phyloP scores from a whole-genome alignment of 2,113 vertebrate species.

The Calidris pygmaea region DNA sequence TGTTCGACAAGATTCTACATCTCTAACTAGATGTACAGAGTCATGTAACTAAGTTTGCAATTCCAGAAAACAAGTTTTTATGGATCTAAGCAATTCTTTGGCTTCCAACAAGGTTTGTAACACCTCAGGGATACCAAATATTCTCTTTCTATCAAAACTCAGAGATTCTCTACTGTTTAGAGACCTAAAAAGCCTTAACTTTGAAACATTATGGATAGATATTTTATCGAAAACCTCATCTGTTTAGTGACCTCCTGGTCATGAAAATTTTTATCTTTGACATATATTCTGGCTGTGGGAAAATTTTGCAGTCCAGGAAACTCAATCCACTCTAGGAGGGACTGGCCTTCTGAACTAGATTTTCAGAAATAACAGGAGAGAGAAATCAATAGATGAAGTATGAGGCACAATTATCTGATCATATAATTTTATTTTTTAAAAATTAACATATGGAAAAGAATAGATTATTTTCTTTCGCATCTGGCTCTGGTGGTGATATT shows the following conservation, averaged over 20 bases:
- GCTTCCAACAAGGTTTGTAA: background rate
- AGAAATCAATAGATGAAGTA: background rate
- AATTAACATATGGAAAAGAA: background rate
- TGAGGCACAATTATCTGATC: background rate
- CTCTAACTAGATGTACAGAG: background rate
- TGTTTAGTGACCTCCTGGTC: background rate
- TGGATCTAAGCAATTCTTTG: background rate
- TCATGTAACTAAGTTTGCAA: background rate
- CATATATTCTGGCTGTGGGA: background rate
- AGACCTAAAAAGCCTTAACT: background rate
- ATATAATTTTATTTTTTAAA: background rate
- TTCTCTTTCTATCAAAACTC: background rate
- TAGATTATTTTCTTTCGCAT: background rate
- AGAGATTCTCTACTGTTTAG: background rate
- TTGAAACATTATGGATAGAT: background rate
- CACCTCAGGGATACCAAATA: background rate
- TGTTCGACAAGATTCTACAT: background rate
- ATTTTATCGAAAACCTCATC: background rate
- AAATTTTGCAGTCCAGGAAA: background rate
- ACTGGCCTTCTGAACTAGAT: background rate
- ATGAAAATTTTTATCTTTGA: background rate
- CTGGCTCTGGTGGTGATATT: background rate
- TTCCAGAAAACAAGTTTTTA: background rate
- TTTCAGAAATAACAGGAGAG: background rate
- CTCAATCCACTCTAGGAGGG: background rate